Percentiles rank a stretch among this genome's conserved stretches.
These are phyloP conservation scores for Asarcornis scutulata DNA, from an alignment of 2,113 vertebrate genomes.

Conservation along the genomic window DNA sequence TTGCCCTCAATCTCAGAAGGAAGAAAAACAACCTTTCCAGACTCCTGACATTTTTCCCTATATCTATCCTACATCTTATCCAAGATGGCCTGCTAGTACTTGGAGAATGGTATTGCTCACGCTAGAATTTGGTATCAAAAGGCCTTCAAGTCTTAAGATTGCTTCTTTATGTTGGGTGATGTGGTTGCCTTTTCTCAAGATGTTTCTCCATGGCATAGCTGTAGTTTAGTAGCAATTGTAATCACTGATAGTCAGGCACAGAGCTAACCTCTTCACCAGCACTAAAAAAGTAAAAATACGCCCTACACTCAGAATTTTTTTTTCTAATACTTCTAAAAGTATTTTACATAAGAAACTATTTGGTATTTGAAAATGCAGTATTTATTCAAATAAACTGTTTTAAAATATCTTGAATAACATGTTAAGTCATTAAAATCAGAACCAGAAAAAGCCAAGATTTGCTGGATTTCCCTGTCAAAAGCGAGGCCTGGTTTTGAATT, in stretches of 20 bases:
- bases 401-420: background rate
- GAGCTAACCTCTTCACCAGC: background rate
- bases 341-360: background rate
- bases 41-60: background rate
- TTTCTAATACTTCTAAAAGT: background rate
- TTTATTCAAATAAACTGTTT: background rate
- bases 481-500: background rate
- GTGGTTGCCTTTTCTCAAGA: background rate
- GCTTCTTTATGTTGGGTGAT: background rate
- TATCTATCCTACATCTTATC: background rate
- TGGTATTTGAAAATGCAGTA: background rate
- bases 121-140: background rate
- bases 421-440: background rate
- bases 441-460: background rate
- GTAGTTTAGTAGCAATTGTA: background rate
- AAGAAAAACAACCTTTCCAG: background rate
- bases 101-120: background rate
- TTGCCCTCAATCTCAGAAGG: constrained; percentile 40
- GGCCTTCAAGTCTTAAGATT: background rate
- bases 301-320: background rate
- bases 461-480: background rate
- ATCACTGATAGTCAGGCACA: background rate
- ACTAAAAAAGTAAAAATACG: background rate
- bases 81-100: background rate
- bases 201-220: background rate